Conservation (phyloP, 2,797 vertebrate genomes). For the Ptychobarbus kaznakovi region DNA sequence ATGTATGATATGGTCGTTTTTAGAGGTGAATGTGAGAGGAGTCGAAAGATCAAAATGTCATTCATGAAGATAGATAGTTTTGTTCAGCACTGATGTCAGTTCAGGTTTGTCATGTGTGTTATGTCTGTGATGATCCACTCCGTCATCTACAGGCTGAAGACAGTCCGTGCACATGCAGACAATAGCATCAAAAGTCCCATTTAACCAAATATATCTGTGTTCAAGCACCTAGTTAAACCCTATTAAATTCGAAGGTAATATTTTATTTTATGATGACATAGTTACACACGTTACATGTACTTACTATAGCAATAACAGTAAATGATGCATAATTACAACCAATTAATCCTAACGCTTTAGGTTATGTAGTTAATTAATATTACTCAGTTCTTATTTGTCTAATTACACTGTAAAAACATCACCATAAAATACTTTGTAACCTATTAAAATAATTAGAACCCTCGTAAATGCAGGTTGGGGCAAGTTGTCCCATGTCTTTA, state of each 20-base stretch:
- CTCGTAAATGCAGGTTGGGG: neutral
- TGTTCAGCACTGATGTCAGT: neutral
- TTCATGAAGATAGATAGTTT: neutral
- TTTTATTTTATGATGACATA: neutral
- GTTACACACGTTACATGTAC: neutral
- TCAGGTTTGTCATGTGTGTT: neutral
- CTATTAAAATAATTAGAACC: neutral
- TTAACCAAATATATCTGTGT: neutral
- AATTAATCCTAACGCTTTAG: neutral
- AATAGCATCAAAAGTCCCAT: neutral
- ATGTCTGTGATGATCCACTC: conserved; percentile 30
- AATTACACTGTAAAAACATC: neutral
- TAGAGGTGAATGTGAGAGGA: neutral
- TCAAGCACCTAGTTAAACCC: neutral
- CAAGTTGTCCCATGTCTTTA: neutral
- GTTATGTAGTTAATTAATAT: no score
- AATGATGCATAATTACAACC: neutral
- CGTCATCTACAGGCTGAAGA: conserved; percentile 69
- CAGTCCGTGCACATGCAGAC: neutral
- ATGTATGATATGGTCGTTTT: neutral
- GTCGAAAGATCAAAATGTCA: neutral
- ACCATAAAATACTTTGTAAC: neutral
- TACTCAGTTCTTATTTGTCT: neutral
- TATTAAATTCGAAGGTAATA: neutral
- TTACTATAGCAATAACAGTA: neutral